Conservation (phyloP, 1,140 invertebrate genomes). For the Drosophila kepulauana region DNA sequence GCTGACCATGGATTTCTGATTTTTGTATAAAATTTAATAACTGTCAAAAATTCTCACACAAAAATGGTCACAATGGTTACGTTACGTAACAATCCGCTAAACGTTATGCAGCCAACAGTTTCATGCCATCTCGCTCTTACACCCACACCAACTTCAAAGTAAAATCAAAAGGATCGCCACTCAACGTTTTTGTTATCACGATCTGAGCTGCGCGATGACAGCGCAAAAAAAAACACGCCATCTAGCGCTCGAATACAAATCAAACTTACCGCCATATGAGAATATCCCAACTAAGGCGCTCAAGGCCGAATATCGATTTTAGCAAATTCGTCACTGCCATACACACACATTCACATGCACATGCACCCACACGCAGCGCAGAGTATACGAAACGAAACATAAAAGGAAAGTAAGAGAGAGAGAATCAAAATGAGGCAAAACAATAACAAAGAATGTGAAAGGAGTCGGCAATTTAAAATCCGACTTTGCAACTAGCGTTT, state of each 20-base stretch:
- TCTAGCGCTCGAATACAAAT: neutral
- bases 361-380: neutral
- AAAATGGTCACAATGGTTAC: neutral
- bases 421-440: slow-evolving; percentile 9
- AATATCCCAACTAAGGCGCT: slow-evolving; percentile 38
- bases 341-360: slow-evolving; percentile 11
- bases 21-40: neutral
- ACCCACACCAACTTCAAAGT: neutral
- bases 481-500: neutral
- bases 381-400: neutral
- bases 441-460: slow-evolving; percentile 23
- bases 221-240: neutral
- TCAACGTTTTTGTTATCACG: neutral
- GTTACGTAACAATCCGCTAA: neutral
- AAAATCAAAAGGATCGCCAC: neutral
- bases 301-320: slow-evolving; percentile 63
- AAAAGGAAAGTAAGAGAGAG: slow-evolving; percentile 9
- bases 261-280: slow-evolving; percentile 56
- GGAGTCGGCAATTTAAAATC: slow-evolving; percentile 1
- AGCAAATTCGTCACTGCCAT: slow-evolving; percentile 46
- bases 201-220: neutral
- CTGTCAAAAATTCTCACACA: neutral
- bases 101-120: neutral
- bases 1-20: neutral
- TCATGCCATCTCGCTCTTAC: neutral